Evolutionary conservation across 2,888 invertebrate genomes (phyloP).

Genomic region (Spodoptera littoralis): DNA sequence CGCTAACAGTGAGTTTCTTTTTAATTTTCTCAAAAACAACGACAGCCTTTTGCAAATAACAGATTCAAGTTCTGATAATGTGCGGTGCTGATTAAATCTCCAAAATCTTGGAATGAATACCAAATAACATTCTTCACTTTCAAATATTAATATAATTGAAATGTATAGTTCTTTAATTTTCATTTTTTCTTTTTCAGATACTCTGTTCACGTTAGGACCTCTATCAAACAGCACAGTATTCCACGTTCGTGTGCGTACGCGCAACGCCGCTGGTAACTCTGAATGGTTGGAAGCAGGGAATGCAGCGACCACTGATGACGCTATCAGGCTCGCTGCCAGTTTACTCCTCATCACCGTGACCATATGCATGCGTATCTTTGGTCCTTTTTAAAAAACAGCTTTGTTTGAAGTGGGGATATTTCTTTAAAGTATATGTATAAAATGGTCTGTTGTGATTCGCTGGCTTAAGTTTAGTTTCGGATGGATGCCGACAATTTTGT

Average conservation of each 20-base stretch:
- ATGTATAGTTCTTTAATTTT: no score
- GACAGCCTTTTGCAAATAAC: no score
- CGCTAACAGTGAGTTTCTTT: conserved; percentile 63
- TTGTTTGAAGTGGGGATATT: conserved; percentile 55
- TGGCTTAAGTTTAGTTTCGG: conserved; percentile 4
- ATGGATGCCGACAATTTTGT: conserved; percentile 2
- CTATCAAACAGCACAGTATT: conserved; percentile 73
- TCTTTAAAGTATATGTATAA: conserved; percentile 41
- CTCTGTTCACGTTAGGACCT: conserved; percentile 72
- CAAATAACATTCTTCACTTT: no score
- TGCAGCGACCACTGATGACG: conserved; percentile 63
- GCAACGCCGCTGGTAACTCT: conserved; percentile 80
- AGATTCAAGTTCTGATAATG: no score
- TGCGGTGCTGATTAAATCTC: no score
- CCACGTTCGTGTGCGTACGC: conserved; percentile 75
- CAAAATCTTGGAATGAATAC: no score
- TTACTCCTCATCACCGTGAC: conserved; percentile 57
- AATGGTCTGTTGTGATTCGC: conserved; percentile 17
- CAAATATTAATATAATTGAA: no score
- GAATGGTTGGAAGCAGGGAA: conserved; percentile 72
- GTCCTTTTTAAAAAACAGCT: conserved; percentile 54
- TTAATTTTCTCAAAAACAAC: neutral
- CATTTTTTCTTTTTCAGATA: conserved; percentile 60
- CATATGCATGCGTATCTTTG: conserved; percentile 39
- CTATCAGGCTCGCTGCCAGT: conserved; percentile 43